Base-by-base conservation (phyloP, 2,113 vertebrate species). In the Colinus virginianus region DNA sequence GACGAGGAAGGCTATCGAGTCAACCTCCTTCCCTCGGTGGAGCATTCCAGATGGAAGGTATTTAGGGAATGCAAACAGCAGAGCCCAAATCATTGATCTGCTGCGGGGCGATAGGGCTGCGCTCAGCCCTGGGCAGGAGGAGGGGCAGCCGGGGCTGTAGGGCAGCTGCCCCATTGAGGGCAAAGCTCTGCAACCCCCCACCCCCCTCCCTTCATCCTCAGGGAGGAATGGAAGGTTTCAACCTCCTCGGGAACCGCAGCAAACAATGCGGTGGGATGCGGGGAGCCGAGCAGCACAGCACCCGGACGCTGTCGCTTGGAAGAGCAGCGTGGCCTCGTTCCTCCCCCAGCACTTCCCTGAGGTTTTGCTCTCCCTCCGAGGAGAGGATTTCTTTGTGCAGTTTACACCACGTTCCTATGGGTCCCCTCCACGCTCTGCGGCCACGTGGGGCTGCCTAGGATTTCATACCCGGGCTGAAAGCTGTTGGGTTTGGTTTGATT, bases 41-140 rank as follows among this genome's bases (percentile, higher is more conserved):
- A 94, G 90, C 70, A 66, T 92, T 90, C 86, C 91, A 84, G 79
- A 84, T 90, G 78, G 23, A 46, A 84, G 88, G 82, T 88, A 94
- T 84, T 90, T 72, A 67, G 91, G 9, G 83, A 93, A 88, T 88
- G 93, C 78, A 56, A 93, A 80, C 25, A 88, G 94, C 93, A 92
- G 79, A 64, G 78, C 18, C 45, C 6, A 12, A 45, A 68, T 63
- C 86, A 72, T 85, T 69, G 83, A 86, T 72, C 61, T 42, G 42
- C 49, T 38, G 48, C 61, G 80, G 64, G 61, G 66, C 4, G 1
- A 21, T 2, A 23, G 75, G 25, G 48, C 64, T 36, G 40, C 62
- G 13, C 40, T 10, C 76, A 8, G 30, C 75, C 48, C 61, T 6
- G 10, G 0, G 55, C 82, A 49, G 43, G 72, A 34, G 38, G 26